Evolutionary conservation across 1,140 invertebrate species (phyloP).

Genomic region (Sitodiplosis mosellana): DNA sequence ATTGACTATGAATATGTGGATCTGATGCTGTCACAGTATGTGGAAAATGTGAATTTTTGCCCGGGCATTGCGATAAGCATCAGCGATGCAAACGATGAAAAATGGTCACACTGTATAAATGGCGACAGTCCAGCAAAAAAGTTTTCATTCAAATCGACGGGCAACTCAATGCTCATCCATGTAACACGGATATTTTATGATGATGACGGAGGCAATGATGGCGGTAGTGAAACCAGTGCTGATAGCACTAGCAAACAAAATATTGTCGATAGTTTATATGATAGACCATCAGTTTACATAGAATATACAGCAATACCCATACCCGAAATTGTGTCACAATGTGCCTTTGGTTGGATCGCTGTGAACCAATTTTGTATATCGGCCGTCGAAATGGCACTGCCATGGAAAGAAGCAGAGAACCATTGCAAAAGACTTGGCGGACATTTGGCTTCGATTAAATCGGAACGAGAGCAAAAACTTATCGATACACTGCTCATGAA

Average conservation of each 20-base stretch:
- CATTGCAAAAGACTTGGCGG: conserved; percentile 40
- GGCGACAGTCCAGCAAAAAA: conserved; percentile 2
- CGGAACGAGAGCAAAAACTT: conserved; percentile 35
- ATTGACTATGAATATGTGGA: conserved; percentile 1
- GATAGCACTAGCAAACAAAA: neutral
- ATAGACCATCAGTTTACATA: conserved; percentile 5
- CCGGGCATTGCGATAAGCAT: neutral
- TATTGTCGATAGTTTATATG: neutral
- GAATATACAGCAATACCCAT: conserved; percentile 29
- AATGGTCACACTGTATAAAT: conserved; percentile 9
- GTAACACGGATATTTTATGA: neutral
- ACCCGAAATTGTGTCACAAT: conserved; percentile 32
- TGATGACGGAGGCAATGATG: no score
- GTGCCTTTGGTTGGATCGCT: conserved; percentile 42
- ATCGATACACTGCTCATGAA: conserved; percentile 37
- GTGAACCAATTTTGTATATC: conserved; percentile 37
- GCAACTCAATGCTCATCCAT: conserved; percentile 7
- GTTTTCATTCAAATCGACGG: conserved; percentile 6
- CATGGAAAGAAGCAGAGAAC: conserved; percentile 43
- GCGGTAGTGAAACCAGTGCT: neutral
- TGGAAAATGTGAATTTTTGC: neutral
- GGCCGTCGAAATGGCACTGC: conserved; percentile 29
- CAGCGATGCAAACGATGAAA: neutral
- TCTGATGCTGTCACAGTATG: neutral
- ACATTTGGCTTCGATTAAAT: conserved; percentile 41